Evolutionary conservation across 2,113 vertebrate genomes (phyloP).

Genomic region (Rhinichthys klamathensis): DNA sequence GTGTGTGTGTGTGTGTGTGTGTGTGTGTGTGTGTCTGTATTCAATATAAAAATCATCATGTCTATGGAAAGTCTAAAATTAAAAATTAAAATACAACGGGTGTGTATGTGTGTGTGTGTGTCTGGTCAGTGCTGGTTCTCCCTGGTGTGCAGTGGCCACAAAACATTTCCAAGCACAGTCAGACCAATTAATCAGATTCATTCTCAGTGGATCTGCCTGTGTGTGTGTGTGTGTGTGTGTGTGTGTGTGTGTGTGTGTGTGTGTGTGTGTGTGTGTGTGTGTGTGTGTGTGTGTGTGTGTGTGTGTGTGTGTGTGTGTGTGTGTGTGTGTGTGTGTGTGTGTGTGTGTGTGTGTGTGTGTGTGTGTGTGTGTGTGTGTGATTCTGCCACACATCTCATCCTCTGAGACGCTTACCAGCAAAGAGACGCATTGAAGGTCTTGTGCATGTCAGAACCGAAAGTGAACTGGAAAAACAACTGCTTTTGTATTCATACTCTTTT

Average conservation of each 20-base stretch:
- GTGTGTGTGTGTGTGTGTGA: not conserved
- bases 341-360: not conserved
- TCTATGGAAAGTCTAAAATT: too few relatives aligned
- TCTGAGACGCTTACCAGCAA: not conserved
- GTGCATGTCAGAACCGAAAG: not conserved
- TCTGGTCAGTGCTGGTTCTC: conserved; percentile 4
- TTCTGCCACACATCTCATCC: not conserved
- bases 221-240: too few relatives aligned
- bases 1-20: too few relatives aligned
- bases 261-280: not conserved
- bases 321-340: too few relatives aligned
- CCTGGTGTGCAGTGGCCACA: conserved; percentile 13
- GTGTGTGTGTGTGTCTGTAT: too few relatives aligned
- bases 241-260: not conserved
- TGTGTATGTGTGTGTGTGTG: conserved; percentile 19
- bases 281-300: not conserved
- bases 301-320: not conserved
- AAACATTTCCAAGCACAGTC: conserved; percentile 14
- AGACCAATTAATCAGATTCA: conserved; percentile 26
- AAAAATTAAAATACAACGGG: not conserved
- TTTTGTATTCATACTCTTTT: too few relatives aligned
- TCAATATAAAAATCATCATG: too few relatives aligned
- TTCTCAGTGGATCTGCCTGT: not conserved
- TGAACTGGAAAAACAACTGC: not conserved
- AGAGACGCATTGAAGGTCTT: conserved; percentile 9